phyloP scores from a whole-genome alignment of 2,888 invertebrate species.

The Ferrisia virgata region DNA sequence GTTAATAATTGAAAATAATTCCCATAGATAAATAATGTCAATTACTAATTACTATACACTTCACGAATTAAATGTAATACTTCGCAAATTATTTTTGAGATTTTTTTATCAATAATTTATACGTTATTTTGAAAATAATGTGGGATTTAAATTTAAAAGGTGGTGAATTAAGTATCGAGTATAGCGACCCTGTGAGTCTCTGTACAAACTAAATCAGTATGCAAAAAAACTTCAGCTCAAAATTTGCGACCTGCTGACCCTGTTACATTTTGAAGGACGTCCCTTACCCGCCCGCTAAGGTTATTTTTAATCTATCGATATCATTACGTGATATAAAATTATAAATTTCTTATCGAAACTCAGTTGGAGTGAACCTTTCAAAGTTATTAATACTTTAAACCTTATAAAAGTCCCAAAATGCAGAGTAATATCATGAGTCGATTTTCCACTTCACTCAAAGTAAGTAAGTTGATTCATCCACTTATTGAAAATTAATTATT shows the following conservation, averaged over 20 bases:
- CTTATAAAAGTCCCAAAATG: background rate
- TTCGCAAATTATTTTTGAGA: no score
- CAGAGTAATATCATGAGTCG: constrained; percentile 37
- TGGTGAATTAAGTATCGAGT: no score
- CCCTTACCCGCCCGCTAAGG: constrained; percentile 29
- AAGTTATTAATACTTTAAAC: background rate
- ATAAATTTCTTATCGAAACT: background rate
- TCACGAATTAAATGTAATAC: no score
- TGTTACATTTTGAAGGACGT: constrained; percentile 15
- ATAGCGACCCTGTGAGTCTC: background rate
- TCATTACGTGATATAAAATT: background rate
- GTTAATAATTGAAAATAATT: no score
- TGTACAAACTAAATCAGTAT: background rate
- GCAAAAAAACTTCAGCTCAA: background rate
- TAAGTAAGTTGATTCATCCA: background rate
- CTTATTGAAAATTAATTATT: background rate
- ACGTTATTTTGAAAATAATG: no score
- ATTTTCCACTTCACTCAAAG: constrained; percentile 21
- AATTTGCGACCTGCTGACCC: constrained; percentile 8
- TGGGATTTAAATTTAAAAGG: no score
- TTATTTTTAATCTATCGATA: constrained; percentile 12
- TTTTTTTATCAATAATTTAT: no score
- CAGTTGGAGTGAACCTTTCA: background rate
- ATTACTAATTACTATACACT: no score
- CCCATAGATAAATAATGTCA: no score